Evolutionary conservation across 2,888 invertebrate species (phyloP).

Genomic region (Eudasyphora cyanicolor): DNA sequence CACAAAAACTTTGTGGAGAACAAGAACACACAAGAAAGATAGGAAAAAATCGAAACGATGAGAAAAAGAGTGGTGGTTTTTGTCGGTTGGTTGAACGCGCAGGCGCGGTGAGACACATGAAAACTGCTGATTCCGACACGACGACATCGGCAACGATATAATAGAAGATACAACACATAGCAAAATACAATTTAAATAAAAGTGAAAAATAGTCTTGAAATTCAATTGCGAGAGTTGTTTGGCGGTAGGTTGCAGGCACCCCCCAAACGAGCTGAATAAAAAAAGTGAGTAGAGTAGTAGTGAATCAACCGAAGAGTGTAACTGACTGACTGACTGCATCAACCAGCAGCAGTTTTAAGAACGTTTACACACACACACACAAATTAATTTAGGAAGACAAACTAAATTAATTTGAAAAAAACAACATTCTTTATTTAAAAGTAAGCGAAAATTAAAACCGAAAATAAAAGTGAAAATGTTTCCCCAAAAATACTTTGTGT

Average conservation of each 20-base stretch:
- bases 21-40: neutral
- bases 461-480: neutral
- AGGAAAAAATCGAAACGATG: neutral
- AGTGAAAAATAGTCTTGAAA: slow-evolving; percentile 55
- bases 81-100: slow-evolving; percentile 45
- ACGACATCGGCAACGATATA: slow-evolving; percentile 39
- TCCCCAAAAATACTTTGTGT: too few relatives aligned
- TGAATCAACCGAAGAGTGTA: slow-evolving; percentile 1
- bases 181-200: slow-evolving; percentile 48
- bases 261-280: too few relatives aligned
- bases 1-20: slow-evolving; percentile 4
- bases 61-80: slow-evolving; percentile 47
- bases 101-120: slow-evolving; percentile 35
- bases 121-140: slow-evolving; percentile 54
- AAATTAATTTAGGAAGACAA: slow-evolving; percentile 36
- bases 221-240: slow-evolving; percentile 59
- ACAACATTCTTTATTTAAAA: neutral
- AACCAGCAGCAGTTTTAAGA: slow-evolving; percentile 22
- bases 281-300: slow-evolving; percentile 36
- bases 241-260: slow-evolving; percentile 52
- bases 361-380: slow-evolving; percentile 13
- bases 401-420: slow-evolving; percentile 23
- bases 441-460: slow-evolving; percentile 3
- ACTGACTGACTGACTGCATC: too few relatives aligned
- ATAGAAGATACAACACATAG: slow-evolving; percentile 56